A percentile compares a stretch with the other conserved stretches of the same genome.
These are phyloP conservation scores for Idaea biselata DNA, from an alignment of 2,888 invertebrate species.

Conservation along the genomic window DNA sequence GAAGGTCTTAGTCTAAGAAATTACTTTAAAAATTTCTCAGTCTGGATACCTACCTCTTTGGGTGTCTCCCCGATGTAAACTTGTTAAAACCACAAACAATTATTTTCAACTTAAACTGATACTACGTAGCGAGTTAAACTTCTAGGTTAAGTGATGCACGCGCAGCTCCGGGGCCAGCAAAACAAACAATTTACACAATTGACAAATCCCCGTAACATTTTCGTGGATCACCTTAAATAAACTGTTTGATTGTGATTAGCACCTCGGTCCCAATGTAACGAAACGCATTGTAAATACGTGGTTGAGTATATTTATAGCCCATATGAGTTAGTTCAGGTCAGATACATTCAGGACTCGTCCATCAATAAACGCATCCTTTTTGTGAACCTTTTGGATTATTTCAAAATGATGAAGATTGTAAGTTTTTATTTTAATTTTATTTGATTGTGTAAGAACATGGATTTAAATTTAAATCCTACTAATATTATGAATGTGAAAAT, in stretches of 20 bases:
- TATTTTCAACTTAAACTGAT: background rate
- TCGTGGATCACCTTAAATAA: slow-evolving; percentile 73
- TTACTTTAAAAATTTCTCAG: no score
- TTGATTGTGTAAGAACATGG: no score
- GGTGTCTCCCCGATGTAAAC: no score
- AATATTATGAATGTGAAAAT: no score
- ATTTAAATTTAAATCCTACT: no score
- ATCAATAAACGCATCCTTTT: slow-evolving; percentile 46
- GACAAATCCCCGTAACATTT: slow-evolving; percentile 69
- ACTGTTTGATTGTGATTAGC: slow-evolving; percentile 77
- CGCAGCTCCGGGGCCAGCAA: slow-evolving; percentile 23
- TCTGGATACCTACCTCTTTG: no score
- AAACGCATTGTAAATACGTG: slow-evolving; percentile 68
- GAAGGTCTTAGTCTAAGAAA: no score
- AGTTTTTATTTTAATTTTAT: slow-evolving; percentile 37
- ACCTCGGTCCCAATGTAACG: slow-evolving; percentile 72
- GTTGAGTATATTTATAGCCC: slow-evolving; percentile 69
- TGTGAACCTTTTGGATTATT: slow-evolving; percentile 9
- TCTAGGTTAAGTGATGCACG: slow-evolving; percentile 56
- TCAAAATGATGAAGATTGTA: slow-evolving; percentile 71
- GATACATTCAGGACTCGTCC: slow-evolving; percentile 63
- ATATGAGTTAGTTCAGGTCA: slow-evolving; percentile 46
- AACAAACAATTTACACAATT: slow-evolving; percentile 72
- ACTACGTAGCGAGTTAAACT: slow-evolving; percentile 16
- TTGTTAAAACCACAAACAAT: background rate